These are phyloP conservation scores for Mus pahari DNA, from an alignment of 2,113 vertebrate genomes.

Conservation along the genomic window DNA sequence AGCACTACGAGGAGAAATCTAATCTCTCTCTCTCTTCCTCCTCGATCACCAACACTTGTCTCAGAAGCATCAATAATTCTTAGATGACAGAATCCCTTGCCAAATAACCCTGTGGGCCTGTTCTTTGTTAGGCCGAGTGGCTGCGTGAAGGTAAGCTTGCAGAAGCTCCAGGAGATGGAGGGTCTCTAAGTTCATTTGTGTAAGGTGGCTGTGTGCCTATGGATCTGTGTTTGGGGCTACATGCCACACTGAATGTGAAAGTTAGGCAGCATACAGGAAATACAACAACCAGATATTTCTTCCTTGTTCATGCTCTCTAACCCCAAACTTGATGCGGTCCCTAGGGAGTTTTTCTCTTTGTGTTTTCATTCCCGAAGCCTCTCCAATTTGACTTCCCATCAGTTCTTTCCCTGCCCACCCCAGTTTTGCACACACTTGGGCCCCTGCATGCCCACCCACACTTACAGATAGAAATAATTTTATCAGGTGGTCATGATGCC, in stretches of 20 bases:
- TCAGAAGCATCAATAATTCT: background rate
- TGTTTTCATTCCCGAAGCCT: constrained; percentile 46
- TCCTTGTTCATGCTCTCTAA: constrained; percentile 54
- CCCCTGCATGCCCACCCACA: background rate
- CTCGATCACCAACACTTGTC: background rate
- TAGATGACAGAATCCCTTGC: background rate
- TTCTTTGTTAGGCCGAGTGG: background rate
- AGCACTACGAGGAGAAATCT: background rate
- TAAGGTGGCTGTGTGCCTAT: background rate
- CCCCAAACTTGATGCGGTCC: constrained; percentile 67
- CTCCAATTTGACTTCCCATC: background rate
- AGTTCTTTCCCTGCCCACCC: background rate
- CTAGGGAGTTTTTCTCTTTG: background rate
- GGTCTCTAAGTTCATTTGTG: background rate
- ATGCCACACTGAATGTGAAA: constrained; percentile 20
- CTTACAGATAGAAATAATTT: constrained; percentile 62
- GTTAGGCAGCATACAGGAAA: constrained; percentile 12
- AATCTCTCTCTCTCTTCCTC: background rate
- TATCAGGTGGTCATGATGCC: background rate
- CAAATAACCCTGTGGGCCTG: background rate
- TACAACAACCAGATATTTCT: constrained; percentile 34
- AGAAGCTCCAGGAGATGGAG: background rate
- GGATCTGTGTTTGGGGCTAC: background rate
- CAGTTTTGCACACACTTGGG: background rate
- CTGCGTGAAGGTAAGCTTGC: background rate